phyloP scores from a whole-genome alignment of 1,140 invertebrate genomes.

The Drosophila rhopaloa region DNA sequence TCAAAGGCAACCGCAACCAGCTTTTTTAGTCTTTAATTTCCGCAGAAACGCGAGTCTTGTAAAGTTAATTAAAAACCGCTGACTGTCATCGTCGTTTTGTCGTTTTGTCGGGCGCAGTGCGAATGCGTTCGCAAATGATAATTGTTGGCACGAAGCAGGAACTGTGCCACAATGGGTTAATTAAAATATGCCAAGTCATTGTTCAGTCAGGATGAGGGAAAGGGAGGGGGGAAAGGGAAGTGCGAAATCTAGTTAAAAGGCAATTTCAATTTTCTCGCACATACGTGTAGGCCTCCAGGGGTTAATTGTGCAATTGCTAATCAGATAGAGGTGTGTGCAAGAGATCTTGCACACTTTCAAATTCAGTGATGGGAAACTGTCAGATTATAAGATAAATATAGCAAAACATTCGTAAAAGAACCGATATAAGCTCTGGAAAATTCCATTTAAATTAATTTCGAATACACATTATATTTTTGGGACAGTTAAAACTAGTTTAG shows the following conservation, averaged over 20 bases:
- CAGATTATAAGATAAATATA: too few relatives aligned
- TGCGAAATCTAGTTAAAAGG: conserved; percentile 35
- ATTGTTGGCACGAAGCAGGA: conserved; percentile 36
- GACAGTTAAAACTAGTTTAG: too few relatives aligned
- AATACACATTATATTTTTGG: too few relatives aligned
- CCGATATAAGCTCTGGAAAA: too few relatives aligned
- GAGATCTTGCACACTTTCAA: neutral
- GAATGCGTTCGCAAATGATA: conserved; percentile 37
- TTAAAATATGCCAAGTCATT: conserved; percentile 52
- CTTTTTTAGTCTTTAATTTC: conserved; percentile 37
- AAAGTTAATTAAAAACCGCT: conserved; percentile 51
- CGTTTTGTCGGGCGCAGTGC: conserved; percentile 13
- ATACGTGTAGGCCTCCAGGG: conserved; percentile 32
- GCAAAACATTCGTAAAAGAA: too few relatives aligned
- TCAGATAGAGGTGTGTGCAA: conserved; percentile 12
- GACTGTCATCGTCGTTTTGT: conserved; percentile 19
- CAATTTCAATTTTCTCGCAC: conserved; percentile 40
- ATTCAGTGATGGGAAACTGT: neutral
- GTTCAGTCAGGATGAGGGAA: conserved; percentile 3
- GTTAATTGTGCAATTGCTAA: conserved; percentile 43
- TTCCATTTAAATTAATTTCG: too few relatives aligned
- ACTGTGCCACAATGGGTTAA: conserved; percentile 55
- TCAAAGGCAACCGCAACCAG: conserved; percentile 30
- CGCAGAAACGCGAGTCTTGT: conserved; percentile 6
- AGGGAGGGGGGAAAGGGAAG: neutral